Conservation (phyloP, 2,888 invertebrate genomes). For the Pandemis corylana region DNA sequence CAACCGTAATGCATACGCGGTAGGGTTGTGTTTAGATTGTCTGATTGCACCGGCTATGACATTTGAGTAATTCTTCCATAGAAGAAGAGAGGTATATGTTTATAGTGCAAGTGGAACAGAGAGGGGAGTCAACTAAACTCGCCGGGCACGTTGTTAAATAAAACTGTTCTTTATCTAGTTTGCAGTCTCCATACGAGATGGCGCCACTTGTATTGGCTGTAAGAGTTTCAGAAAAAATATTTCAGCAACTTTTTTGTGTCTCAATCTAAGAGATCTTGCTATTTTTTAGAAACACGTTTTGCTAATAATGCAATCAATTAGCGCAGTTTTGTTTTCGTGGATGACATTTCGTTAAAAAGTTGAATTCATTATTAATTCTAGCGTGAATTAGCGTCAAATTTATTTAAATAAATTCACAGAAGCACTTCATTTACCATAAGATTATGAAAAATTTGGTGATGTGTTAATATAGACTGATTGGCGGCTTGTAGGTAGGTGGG, state of each 20-base stretch:
- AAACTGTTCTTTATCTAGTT: constrained; percentile 65
- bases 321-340: neutral
- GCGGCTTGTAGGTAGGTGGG: neutral
- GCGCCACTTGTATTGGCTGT: constrained; percentile 61
- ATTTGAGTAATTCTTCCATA: constrained; percentile 56
- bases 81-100: constrained; percentile 64
- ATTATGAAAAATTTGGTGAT: constrained; percentile 13
- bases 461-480: constrained; percentile 9
- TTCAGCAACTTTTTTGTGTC: neutral
- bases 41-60: constrained; percentile 57
- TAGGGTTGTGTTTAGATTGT: constrained; percentile 72
- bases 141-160: constrained; percentile 68
- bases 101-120: constrained; percentile 57
- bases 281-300: neutral
- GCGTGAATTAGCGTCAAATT: neutral
- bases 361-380: neutral
- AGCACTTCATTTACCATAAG: constrained; percentile 6
- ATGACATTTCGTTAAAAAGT: neutral
- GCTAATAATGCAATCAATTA: neutral
- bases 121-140: constrained; percentile 62
- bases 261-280: neutral
- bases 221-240: constrained; percentile 1
- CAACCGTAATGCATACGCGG: constrained; percentile 68
- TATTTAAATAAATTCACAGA: constrained; percentile 17
- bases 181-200: constrained; percentile 69